Base-by-base conservation (phyloP, 2,113 vertebrate genomes). In the Hymenochirus boettgeri region DNA sequence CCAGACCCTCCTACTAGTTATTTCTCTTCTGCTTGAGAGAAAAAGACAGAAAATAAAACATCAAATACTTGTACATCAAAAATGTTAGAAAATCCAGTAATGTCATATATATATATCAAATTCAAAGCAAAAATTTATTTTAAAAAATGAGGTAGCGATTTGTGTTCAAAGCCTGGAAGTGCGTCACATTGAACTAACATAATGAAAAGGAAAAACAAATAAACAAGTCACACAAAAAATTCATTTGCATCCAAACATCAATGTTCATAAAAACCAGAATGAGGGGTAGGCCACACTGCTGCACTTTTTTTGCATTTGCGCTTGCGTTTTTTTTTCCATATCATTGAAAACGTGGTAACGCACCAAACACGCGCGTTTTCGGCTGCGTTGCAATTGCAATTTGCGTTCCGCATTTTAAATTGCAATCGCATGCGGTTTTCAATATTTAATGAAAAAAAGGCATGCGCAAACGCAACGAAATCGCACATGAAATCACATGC, bases 81-180 rank as follows among this genome's bases (percentile, higher is more conserved):
- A n/a, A n/a, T n/a, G n/a, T n/a, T n/a, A n/a, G n/a, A n/a, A 50
- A 66, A 50, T 47, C 23, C 26, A 52, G 56, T 33, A 66, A 65
- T 57, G 24, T 24, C 17, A 23, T 11, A 48, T 27, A 55, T 64
- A 42, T 39, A 62, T 29, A 57, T 62, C 3, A 50, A 65, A 13
- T 56, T 37, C 42, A 65, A 56, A 65, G 25, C 35, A 56, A 61
- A 27, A 37, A 19, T n/a, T n/a, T n/a, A n/a, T n/a, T n/a, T n/a
- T 58, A 52, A 18, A 77, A 62, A 87, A 90, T 94, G 96, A 99
- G 96, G 96, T 99, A 99, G 96, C 95, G 84, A 76, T 92, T 91
- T 88, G 81, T 90, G 91, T 90, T 94, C 90, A 92, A 89, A 85
- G 89, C 91, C 89, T 93, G 88, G 91, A 93, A 92, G 91, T 90